Base-by-base conservation (phyloP, 2,888 invertebrate species). In the Digitonthophagus gazella region DNA sequence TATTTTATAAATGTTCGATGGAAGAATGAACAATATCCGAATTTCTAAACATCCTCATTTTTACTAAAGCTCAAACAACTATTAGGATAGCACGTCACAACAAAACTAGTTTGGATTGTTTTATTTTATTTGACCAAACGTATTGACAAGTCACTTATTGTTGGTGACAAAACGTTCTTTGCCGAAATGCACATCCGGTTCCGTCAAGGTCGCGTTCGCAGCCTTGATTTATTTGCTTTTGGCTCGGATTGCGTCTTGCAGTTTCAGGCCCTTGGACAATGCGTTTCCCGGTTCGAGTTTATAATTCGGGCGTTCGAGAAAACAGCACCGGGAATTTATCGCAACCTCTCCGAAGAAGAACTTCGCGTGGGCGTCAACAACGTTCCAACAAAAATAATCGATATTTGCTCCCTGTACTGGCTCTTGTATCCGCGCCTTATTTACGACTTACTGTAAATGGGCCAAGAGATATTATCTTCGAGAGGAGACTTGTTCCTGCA, bases 321-420 rank as follows among this genome's bases (percentile, higher is more conserved):
- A 61, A 61, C 61, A 61, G 61, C n/a, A 44, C 15, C 19, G 18
- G 61, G 20, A 61, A 61, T 61, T 61, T 61, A 61, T 61, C 20
- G 61, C 18, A 18, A 5, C 19, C 18, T n/a, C 61, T n/a, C n/a
- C 19, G 18, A 61, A 61, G 61, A 61, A 61, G 18, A 61, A 61
- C 61, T 61, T 61, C 20, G 61, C 18, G 18, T 61, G 61, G 61
- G 61, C 14, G 61, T 61, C 18, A 61, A 61, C 61, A 61, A 61
- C n/a, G 61, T 44, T 44, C 19, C 61, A 61, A 20, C 18, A 61
- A 61, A 61, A 61, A 18, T 61, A 61, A n/a, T 61, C 61, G 61
- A 61, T 61, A 61, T 61, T 61, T 61, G 18, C 61, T 61, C 61
- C 18, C 11, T 4, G 20, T 61, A 18, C n/a, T 61, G n/a, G 14